phyloP scores from a whole-genome alignment of 2,888 invertebrate genomes.

The Nasonovia ribisnigri region DNA sequence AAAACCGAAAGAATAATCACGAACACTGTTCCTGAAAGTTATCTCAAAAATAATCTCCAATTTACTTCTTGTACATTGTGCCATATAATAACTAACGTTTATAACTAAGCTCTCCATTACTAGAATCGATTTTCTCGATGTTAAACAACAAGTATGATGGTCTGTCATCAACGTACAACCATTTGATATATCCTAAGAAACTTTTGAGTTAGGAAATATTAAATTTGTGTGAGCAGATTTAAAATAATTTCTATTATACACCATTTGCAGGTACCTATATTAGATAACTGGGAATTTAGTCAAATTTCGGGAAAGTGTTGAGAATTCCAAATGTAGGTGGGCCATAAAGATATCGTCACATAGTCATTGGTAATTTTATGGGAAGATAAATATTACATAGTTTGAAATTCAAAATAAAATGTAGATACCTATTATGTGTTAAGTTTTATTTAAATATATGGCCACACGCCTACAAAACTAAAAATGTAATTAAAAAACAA shows the following conservation, averaged over 20 bases:
- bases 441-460: too few species aligned
- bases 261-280: neutral
- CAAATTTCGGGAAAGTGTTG: rapidly evolving
- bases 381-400: neutral
- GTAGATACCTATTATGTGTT: too few species aligned
- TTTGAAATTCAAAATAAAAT: neutral
- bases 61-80: slow-evolving; percentile 3
- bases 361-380: neutral
- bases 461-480: neutral
- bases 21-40: neutral
- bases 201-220: neutral
- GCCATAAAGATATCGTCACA: neutral
- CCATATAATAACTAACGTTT: slow-evolving; percentile 12
- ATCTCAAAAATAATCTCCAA: neutral
- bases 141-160: neutral
- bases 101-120: neutral
- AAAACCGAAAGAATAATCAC: neutral
- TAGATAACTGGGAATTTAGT: neutral
- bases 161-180: neutral
- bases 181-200: neutral
- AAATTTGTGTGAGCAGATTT: neutral
- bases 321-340: neutral
- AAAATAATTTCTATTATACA: neutral
- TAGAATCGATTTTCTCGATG: neutral
- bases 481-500: neutral